Base-by-base conservation (phyloP, 2,888 invertebrate genomes). In the Phortica okadai region DNA sequence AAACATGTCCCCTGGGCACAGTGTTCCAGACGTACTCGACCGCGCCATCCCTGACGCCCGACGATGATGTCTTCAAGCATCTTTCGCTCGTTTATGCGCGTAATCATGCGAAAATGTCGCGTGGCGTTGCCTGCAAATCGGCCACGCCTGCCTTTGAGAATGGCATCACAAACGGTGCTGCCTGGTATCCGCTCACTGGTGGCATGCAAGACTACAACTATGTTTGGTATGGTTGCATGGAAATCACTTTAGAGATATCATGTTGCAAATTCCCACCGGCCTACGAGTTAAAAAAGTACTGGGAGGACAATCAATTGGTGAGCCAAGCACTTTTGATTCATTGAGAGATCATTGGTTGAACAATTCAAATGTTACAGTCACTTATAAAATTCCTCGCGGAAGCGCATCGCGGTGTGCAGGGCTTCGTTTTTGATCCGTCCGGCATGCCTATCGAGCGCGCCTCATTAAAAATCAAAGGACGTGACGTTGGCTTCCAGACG, bases 111-210 rank as follows among this genome's bases (percentile, higher is more conserved):
- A 96, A 95, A 89, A 98, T 98, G 98, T 95, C 96, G 76, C 93
- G 95, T 54, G 97, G 97, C 7, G 94, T 95, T 6, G 95, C 96
- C 6, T 97, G 97, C 92, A 95, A 95, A 89, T 93, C 95, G 10
- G 95, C 95, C 8, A 93, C 94, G 69, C 95, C 94, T 6, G 93
- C 95, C 67, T 97, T 97, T 91, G 94, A 95, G 88, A 94, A 97
- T 90, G 98, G 98, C 10, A 98, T 98, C 83, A 98, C 97, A 2
- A 98, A 98, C 88, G 98, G 98, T 5, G 98, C 98, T 0, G 96
- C 96, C 75, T 98, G 97, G 97, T 98, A 97, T 91, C 96, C 97
- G 0, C 92, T 97, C 6, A 96, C 96, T 82, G 96, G 96, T 92
- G 91, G 90, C 73, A 89, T 92, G 92, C 91, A 92, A 84, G 98